phyloP scores from a whole-genome alignment of 2,113 vertebrate species.

The Hippopotamus amphibius region DNA sequence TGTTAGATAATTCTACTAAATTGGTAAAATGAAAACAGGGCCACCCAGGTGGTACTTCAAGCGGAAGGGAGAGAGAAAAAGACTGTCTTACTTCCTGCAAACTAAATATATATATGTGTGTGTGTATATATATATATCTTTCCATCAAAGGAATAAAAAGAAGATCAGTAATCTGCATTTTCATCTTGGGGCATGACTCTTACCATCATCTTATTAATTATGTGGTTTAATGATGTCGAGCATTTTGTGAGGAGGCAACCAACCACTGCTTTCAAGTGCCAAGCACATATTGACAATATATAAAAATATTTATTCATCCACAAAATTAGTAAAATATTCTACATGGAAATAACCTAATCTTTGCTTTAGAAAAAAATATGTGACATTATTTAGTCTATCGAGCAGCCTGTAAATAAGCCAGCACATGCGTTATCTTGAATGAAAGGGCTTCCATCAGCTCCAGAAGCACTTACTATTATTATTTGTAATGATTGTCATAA shows the following conservation, averaged over 20 bases:
- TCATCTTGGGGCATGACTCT: not conserved
- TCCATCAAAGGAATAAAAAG: constrained; percentile 18
- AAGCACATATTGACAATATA: not conserved
- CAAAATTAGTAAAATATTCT: constrained; percentile 22
- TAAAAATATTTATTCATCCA: constrained; percentile 33
- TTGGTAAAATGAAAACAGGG: not conserved
- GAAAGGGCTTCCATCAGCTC: not conserved
- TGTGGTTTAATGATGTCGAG: not conserved
- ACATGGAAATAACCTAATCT: constrained; percentile 28
- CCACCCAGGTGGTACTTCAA: not conserved
- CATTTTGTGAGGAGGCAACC: not conserved
- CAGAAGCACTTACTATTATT: not conserved
- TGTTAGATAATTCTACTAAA: not conserved
- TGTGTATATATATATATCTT: not conserved
- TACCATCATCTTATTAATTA: not conserved
- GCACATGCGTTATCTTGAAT: not conserved
- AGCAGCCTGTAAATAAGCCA: not conserved
- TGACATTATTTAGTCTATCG: constrained; percentile 39
- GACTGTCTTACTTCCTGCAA: not conserved
- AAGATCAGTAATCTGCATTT: not conserved
- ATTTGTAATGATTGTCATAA: not conserved
- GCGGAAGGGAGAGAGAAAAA: not conserved
- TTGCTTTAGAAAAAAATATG: not conserved
- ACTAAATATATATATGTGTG: not conserved
- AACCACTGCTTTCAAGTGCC: not conserved